These are phyloP conservation scores for Trinectes maculatus DNA, from an alignment of 2,113 vertebrate species.

Conservation along the genomic window DNA sequence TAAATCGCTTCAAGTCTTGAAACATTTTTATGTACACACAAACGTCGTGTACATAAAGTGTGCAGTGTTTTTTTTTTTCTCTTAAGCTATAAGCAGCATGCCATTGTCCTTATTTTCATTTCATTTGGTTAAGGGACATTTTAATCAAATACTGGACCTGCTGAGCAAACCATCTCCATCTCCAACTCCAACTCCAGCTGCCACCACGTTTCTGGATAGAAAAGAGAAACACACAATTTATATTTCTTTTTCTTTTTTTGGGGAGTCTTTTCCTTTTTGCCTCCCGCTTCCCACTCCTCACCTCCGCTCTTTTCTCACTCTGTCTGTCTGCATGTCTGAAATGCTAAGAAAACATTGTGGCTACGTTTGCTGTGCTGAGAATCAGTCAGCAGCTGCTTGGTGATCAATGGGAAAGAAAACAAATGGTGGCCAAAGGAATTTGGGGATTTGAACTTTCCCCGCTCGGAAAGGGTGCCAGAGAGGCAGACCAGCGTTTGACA, in stretches of 20 bases:
- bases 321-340: conserved; percentile 69
- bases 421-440: conserved; percentile 77
- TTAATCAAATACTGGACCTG: too few relatives aligned
- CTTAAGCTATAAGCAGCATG: neutral
- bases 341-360: conserved; percentile 78
- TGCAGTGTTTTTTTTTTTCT: too few relatives aligned
- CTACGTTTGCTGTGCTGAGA: conserved; percentile 73
- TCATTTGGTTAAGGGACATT: neutral
- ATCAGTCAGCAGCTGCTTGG: conserved; percentile 72
- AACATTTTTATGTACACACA: too few relatives aligned
- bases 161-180: too few relatives aligned
- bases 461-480: conserved; percentile 41
- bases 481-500: conserved; percentile 60
- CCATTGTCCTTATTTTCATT: neutral
- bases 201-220: too few relatives aligned
- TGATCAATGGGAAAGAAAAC: conserved; percentile 83
- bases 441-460: conserved; percentile 62
- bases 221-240: too few relatives aligned
- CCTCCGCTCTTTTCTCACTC: conserved; percentile 57
- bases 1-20: neutral
- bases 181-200: neutral
- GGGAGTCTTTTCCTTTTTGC: too few relatives aligned
- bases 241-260: neutral
- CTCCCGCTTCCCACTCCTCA: conserved; percentile 40
- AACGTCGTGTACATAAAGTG: too few relatives aligned